A percentile compares a stretch with the other conserved stretches of the same genome.
phyloP scores from a whole-genome alignment of 2,113 vertebrate genomes.

The Phalacrocorax carbo region DNA sequence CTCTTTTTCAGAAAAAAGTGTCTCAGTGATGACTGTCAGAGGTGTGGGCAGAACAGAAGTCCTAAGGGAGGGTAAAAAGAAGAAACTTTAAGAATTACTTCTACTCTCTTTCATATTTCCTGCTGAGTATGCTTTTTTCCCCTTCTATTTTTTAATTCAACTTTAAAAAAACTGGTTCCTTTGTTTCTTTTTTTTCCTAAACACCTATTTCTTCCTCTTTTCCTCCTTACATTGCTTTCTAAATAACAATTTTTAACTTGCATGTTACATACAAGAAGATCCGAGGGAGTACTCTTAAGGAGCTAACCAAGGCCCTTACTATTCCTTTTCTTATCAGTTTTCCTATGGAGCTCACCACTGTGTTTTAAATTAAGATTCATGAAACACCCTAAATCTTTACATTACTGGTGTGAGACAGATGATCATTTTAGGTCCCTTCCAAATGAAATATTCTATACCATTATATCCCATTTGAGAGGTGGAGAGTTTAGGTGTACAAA shows the following conservation, averaged over 20 bases:
- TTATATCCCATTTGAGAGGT: not conserved
- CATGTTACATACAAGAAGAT: not conserved
- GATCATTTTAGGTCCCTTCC: not conserved
- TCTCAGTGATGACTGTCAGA: not conserved
- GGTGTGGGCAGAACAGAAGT: not conserved
- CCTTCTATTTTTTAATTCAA: not conserved
- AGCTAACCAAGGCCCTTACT: not conserved
- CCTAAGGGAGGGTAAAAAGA: not conserved
- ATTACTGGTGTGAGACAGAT: not conserved
- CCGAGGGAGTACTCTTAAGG: not conserved
- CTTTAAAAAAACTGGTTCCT: not conserved
- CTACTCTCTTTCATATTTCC: rapidly evolving
- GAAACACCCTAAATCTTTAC: not conserved
- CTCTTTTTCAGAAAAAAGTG: not conserved
- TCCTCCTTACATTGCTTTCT: not conserved
- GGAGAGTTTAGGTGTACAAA: not conserved
- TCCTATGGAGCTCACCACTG: too few species aligned
- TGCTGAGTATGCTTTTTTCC: not conserved
- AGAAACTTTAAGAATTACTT: not conserved
- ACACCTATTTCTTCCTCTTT: not conserved
- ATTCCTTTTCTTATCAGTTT: not conserved
- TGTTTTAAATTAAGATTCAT: not conserved
- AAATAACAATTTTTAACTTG: rapidly evolving
- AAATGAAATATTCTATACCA: not conserved
- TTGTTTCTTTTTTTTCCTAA: not conserved